Evolutionary conservation across 2,113 vertebrate species (phyloP).

Genomic region (Nothoprocta perdicaria): DNA sequence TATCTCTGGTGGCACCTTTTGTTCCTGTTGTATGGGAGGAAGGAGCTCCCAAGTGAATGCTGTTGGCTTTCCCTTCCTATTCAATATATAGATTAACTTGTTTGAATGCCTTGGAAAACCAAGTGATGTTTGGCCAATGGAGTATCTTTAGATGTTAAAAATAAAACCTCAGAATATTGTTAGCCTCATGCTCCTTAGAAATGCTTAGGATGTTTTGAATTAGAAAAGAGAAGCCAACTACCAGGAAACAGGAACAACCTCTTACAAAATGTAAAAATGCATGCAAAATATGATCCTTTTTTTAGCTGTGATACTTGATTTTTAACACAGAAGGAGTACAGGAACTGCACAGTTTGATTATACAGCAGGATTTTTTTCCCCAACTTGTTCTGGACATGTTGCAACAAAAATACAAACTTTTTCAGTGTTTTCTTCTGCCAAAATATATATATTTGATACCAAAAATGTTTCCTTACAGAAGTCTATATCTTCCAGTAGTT

Average conservation of each 20-base stretch:
- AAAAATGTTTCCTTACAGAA: background rate
- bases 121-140: background rate
- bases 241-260: background rate
- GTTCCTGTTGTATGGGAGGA: slow-evolving; percentile 26
- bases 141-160: background rate
- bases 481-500: background rate
- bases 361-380: background rate
- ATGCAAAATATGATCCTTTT: background rate
- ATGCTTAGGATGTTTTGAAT: background rate
- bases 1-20: slow-evolving; percentile 58
- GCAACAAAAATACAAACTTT: background rate
- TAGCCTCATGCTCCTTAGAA: background rate
- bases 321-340: background rate
- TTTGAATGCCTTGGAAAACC: background rate
- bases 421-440: background rate
- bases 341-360: background rate
- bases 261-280: background rate
- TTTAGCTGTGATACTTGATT: background rate
- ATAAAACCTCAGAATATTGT: background rate
- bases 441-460: no score
- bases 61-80: slow-evolving; percentile 35
- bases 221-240: background rate
- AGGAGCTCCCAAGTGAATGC: background rate
- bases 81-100: background rate
- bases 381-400: background rate